Base-by-base conservation (phyloP, 2,888 invertebrate genomes). In the Heliothis peltigera region DNA sequence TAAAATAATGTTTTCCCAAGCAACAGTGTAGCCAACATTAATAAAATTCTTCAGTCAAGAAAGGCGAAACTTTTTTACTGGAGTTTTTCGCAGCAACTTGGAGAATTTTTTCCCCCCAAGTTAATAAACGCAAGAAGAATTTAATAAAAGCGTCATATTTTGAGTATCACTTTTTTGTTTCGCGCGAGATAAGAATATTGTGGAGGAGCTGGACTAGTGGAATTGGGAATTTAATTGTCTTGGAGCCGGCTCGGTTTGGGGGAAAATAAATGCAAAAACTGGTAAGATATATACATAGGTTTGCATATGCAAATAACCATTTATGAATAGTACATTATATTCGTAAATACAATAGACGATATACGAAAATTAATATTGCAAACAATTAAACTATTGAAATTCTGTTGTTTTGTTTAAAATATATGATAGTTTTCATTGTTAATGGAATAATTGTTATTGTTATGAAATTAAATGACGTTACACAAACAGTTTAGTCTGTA, bases 81-180 rank as follows among this genome's bases (percentile, higher is more conserved):
- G 84, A 83, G 88, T 84, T 84, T 87, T 85, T 85, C 84, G 81
- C 80, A 84, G 84, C 86, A 87, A 89, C 87, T 88, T 85, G 82
- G 75, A 85, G 86, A 85, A 86, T 90, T 92, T 90, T 89, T 89
- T 64, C 78, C 59, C 86, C 85, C 85, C 87, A 86, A 87, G 85
- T 88, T 89, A 87, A 91, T 89, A 92, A 91, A 89, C 90, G 88
- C 87, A 88, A 86, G 86, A 90, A 87, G 92, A 93, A 94, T 93
- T 94, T 94, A 93, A 94, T 93, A 94, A 92, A 89, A 91, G 89
- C 89, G 87, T 90, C 90, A 89, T 89, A 89, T 90, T 91, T 89
- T 84, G 83, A 82, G 85, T 84, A 86, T 84, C 82, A 80, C 77
- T 78, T 81, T 69, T 83, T 81, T 83, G 77, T 72, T 80, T 82